A percentile compares a stretch with the other conserved stretches of the same genome.
phyloP scores from a whole-genome alignment of 2,797 vertebrate genomes.

The Tadarida brasiliensis region DNA sequence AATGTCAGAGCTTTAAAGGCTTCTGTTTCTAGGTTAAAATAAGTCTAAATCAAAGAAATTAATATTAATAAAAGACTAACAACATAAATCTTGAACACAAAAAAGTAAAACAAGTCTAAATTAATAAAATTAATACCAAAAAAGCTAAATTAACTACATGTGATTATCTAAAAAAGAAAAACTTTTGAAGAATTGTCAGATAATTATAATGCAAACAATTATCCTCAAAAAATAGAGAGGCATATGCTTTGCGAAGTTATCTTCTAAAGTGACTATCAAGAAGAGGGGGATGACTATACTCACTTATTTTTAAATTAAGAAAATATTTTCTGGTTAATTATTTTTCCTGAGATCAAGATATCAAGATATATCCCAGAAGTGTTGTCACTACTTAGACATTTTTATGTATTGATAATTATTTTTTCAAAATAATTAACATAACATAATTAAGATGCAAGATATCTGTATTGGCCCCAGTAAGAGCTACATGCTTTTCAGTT shows the following conservation, averaged over 20 bases:
- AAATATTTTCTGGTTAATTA: neutral
- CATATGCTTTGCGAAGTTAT: neutral
- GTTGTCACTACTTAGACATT: neutral
- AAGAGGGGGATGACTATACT: neutral
- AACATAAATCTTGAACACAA: neutral
- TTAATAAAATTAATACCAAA: constrained; percentile 38
- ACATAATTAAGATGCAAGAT: neutral
- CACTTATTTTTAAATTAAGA: neutral
- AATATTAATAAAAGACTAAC: constrained; percentile 27
- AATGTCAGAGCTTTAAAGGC: neutral
- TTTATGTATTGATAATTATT: neutral
- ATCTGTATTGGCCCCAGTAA: neutral
- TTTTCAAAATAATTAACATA: neutral
- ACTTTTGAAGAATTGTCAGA: constrained; percentile 41
- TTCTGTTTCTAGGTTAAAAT: constrained; percentile 37
- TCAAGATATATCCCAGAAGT: neutral
- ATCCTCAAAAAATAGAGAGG: neutral
- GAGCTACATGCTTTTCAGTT: neutral
- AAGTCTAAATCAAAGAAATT: constrained; percentile 43
- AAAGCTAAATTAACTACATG: constrained; percentile 30
- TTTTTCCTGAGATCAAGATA: constrained; percentile 4
- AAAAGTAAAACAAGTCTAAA: constrained; percentile 38
- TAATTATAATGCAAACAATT: constrained; percentile 11
- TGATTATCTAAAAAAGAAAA: neutral
- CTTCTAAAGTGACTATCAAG: neutral